Base-by-base conservation (phyloP, 2,797 vertebrate species). In the Chloroceryle inda region DNA sequence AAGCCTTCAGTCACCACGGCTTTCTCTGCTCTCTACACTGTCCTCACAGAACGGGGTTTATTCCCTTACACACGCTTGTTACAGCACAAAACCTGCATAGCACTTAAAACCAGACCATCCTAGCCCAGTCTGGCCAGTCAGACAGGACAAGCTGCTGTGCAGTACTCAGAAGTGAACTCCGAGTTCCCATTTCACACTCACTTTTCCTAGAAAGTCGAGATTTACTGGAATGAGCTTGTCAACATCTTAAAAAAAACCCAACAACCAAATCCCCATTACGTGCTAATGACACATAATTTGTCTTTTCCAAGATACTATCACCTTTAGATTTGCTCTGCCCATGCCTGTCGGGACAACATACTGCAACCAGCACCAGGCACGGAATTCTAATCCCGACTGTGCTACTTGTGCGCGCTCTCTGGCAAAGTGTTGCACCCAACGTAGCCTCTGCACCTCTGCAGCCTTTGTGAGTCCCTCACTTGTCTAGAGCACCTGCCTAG, bases 261-360 rank as follows among this genome's bases (percentile, higher is more conserved):
- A 35, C 35, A 35, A 35, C 35, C 35, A 40, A 7, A 42, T 11
- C 19, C 19, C 42, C 29, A 17, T 52, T 63, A 40, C 29, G 68
- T 0, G 4, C 33, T 31, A 42, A 53, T 0, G 1, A 31, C 37
- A 19, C 24, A n/a, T 3, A 37, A 9, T 37, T 37, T 18, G 19
- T n/a, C 21, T 63, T 67, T 78, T n/a, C 55, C 68, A 72, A 55
- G 27, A 27, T 7, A 72, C 0, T 9, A 22, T 14, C 49, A 50
- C 22, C 38, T 73, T 52, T 22, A 56, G 33, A 72, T 40, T 61
- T 67, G 31, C 21, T 79, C 45, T 40, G 56, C 58, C 59, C 27
- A 10, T 0, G 2, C 15, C 66, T 49, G 21, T 6, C 49, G 45
- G 31, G 38, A 64, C 27, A 63, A 31, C 18, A 24, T 23, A 37